Conservation (phyloP, 2,888 invertebrate species). For the Pardosa pseudoannulata region DNA sequence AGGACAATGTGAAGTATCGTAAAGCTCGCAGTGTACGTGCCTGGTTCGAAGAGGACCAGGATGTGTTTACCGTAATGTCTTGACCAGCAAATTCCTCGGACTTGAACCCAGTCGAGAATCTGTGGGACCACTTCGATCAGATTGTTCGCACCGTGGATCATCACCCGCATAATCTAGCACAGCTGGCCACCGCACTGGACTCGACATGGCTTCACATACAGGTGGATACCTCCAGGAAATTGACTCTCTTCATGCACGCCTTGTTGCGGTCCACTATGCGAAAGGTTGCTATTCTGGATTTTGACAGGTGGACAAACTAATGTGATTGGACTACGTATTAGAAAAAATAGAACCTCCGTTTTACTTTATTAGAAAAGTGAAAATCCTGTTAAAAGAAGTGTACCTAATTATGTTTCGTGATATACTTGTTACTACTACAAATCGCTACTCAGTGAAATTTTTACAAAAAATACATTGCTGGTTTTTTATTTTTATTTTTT, state of each 20-base stretch:
- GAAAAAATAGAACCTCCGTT: no score
- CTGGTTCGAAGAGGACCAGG: conserved; percentile 21
- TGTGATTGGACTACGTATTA: conserved; percentile 24
- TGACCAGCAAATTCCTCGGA: conserved; percentile 10
- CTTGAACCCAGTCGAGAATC: conserved; percentile 19
- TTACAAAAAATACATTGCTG: no score
- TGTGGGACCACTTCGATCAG: conserved; percentile 21
- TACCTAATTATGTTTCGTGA: no score
- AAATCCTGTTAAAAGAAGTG: no score
- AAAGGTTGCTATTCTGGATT: conserved; percentile 9
- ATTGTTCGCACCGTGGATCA: conserved; percentile 17
- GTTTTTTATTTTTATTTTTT: no score
- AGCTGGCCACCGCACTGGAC: conserved; percentile 1
- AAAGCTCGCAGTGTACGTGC: background rate
- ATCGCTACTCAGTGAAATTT: no score
- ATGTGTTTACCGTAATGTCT: background rate
- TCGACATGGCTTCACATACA: conserved; percentile 15
- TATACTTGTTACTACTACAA: no score
- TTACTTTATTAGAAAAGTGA: no score
- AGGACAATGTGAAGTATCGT: conserved; percentile 9
- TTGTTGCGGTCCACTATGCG: conserved; percentile 14
- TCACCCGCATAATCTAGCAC: conserved; percentile 5
- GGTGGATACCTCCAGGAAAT: conserved; percentile 4
- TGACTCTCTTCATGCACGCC: conserved; percentile 19
- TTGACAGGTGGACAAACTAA: conserved; percentile 26